These are phyloP conservation scores for Gopherus evgoodei DNA, from an alignment of 2,113 vertebrate species.

Conservation along the genomic window DNA sequence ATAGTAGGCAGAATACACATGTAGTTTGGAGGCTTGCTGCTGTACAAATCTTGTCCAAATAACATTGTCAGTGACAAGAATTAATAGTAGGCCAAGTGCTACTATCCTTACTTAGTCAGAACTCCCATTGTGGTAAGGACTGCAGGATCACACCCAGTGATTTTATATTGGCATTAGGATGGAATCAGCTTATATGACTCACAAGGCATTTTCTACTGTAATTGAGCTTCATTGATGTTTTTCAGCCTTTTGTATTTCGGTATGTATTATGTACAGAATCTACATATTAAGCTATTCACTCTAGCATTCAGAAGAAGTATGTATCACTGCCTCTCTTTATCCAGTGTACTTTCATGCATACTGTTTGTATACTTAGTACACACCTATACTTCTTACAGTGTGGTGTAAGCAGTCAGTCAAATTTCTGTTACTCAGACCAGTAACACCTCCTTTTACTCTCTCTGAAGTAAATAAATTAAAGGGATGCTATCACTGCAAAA, in stretches of 20 bases:
- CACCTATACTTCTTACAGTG: slow-evolving; percentile 22
- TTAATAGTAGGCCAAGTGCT: background rate
- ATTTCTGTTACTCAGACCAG: slow-evolving; percentile 14
- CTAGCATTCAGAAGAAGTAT: background rate
- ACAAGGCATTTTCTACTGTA: background rate
- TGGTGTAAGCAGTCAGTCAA: background rate
- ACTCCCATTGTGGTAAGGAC: slow-evolving; percentile 26
- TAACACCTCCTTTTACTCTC: slow-evolving; percentile 10
- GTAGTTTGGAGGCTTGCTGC: background rate
- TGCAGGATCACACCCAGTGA: background rate
- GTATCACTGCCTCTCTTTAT: background rate
- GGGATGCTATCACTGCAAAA: background rate
- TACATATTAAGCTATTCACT: fast-evolving
- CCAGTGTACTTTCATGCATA: background rate
- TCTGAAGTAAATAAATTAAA: slow-evolving; percentile 39
- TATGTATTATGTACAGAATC: background rate
- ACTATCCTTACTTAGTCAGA: slow-evolving; percentile 31
- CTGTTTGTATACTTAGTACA: background rate
- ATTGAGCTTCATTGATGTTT: background rate
- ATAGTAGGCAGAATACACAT: background rate
- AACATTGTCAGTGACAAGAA: slow-evolving; percentile 21
- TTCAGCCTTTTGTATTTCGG: background rate
- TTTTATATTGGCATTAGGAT: background rate
- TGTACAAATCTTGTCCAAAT: background rate
- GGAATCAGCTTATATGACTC: background rate